Evolutionary conservation across 2,797 vertebrate species (phyloP).

Genomic region (Pangasius mekongensis): DNA sequence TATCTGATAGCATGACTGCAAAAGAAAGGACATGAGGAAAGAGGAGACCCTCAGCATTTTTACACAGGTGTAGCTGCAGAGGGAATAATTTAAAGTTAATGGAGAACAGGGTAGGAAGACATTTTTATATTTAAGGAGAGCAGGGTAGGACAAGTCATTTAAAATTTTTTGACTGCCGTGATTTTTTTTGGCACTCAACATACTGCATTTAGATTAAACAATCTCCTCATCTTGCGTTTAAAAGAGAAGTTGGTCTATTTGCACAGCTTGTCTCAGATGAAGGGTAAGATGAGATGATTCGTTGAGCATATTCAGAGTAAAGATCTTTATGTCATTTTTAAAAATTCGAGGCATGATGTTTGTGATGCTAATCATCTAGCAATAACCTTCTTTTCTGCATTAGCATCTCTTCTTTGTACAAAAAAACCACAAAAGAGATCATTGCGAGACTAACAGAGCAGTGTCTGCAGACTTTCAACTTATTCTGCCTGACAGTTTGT

Average conservation of each 20-base stretch:
- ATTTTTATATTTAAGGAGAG: no score
- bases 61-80: conserved; percentile 15
- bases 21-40: conserved; percentile 42
- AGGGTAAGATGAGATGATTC: neutral
- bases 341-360: neutral
- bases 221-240: neutral
- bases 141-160: neutral
- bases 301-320: neutral
- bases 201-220: neutral
- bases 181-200: neutral
- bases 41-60: conserved; percentile 20
- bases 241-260: neutral
- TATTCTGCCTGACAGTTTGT: neutral
- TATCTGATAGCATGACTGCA: conserved; percentile 49
- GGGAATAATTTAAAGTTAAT: neutral
- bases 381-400: neutral
- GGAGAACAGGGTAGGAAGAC: neutral
- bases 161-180: neutral
- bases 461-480: neutral
- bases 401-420: neutral
- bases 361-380: neutral
- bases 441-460: neutral
- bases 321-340: neutral
- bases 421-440: neutral
- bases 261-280: neutral